A percentile compares a stretch with the other conserved stretches of the same genome.
Conservation (phyloP, 1,140 invertebrate genomes). For the Eulimnadia texana region DNA sequence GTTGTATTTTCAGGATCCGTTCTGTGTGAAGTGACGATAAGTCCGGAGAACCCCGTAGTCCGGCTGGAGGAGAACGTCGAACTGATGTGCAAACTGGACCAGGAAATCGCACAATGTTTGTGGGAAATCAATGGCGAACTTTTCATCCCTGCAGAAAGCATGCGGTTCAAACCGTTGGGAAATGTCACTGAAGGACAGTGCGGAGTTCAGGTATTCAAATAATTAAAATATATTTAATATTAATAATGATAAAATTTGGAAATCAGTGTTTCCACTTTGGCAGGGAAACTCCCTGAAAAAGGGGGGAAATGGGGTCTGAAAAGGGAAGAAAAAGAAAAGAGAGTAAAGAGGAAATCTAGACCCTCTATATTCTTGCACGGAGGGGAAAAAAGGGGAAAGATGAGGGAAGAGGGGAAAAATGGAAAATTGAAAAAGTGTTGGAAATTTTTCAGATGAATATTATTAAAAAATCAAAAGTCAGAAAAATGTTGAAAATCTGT, state of each 20-base stretch:
- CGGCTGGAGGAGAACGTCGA: background rate
- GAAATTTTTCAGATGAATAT: background rate
- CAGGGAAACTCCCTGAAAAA: too few relatives aligned
- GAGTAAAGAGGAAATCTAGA: too few relatives aligned
- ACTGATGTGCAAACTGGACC: conserved; percentile 1
- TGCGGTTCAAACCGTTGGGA: background rate
- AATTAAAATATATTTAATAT: too few relatives aligned
- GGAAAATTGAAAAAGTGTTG: background rate
- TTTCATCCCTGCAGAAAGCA: background rate
- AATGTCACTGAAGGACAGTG: background rate
- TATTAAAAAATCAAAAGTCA: too few relatives aligned
- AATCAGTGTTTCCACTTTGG: too few relatives aligned
- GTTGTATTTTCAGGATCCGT: background rate
- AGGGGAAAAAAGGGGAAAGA: too few relatives aligned
- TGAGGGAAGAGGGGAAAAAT: background rate
- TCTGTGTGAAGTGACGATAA: background rate
- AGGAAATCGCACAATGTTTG: conserved; percentile 1
- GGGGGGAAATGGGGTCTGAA: too few relatives aligned
- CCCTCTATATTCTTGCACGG: too few relatives aligned
- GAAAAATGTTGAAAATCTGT: too few relatives aligned
- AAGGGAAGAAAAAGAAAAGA: too few relatives aligned
- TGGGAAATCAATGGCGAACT: conserved; percentile 9
- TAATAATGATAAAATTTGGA: too few relatives aligned
- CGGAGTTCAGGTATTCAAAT: conserved; percentile 2
- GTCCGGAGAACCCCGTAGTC: background rate